Evolutionary conservation across 2,113 vertebrate genomes (phyloP).

Genomic region (Anhinga rufa): DNA sequence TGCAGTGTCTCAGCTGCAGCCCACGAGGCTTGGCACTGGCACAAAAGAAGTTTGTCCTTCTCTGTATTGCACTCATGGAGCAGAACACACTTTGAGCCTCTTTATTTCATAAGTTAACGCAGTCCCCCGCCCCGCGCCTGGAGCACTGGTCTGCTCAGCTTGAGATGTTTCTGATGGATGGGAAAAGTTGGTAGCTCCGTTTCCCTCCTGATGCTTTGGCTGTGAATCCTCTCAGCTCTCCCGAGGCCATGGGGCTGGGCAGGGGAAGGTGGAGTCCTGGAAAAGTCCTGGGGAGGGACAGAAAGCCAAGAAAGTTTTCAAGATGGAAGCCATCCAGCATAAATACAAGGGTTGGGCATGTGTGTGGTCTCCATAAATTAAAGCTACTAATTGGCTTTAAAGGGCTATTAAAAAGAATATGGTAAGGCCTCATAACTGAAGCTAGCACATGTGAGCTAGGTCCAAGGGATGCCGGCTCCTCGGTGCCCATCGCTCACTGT

Average conservation of each 20-base stretch:
- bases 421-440: not conserved
- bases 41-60: not conserved
- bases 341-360: not conserved
- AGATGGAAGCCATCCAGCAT: not conserved
- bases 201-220: not conserved
- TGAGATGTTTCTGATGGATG: not conserved
- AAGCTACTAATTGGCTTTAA: conserved; percentile 9
- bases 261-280: conserved; percentile 5
- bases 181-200: not conserved
- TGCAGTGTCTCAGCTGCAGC: not conserved
- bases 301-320: not conserved
- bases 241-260: not conserved
- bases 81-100: not conserved
- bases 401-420: not conserved
- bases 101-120: not conserved
- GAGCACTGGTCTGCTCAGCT: not conserved
- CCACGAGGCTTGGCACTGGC: not conserved
- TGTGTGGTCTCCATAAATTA: conserved; percentile 39
- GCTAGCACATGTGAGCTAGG: not conserved
- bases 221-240: not conserved
- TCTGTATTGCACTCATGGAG: not conserved
- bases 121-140: not conserved
- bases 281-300: not conserved
- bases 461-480: not conserved
- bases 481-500: not conserved